These are phyloP conservation scores for Saguinus imperator DNA, from an alignment of 2,113 vertebrate genomes.

Conservation along the genomic window DNA sequence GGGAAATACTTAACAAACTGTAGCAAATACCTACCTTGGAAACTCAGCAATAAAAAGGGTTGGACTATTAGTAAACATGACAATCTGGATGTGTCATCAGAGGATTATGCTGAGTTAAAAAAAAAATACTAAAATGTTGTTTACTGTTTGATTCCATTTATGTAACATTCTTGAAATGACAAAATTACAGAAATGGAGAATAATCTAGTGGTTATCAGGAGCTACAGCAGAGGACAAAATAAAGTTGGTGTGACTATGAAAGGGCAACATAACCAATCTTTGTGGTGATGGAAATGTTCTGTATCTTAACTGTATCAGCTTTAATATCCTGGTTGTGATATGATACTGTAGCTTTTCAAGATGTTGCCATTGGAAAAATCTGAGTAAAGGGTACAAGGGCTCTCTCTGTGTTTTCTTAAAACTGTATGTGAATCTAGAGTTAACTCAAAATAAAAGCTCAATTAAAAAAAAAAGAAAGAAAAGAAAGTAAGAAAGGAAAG, in stretches of 20 bases:
- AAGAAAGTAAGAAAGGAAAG: neutral
- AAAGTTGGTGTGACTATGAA: neutral
- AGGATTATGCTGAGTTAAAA: neutral
- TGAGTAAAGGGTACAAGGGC: neutral
- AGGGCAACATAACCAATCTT: neutral
- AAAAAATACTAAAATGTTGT: neutral
- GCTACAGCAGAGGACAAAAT: neutral
- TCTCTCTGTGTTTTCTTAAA: neutral
- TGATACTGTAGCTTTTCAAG: neutral
- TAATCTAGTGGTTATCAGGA: neutral
- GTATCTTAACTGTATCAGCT: neutral
- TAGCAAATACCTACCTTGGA: neutral
- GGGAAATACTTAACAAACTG: neutral
- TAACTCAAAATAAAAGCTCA: neutral
- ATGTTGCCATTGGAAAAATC: neutral
- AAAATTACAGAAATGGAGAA: neutral
- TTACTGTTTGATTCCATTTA: neutral
- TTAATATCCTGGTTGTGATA: neutral
- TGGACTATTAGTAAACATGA: neutral
- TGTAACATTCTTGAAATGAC: neutral
- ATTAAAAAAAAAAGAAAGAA: neutral
- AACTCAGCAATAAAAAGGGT: neutral
- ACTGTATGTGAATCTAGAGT: neutral
- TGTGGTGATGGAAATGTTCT: neutral
- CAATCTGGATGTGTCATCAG: neutral